These are phyloP conservation scores for Malaclemys terrapin DNA, from an alignment of 2,113 vertebrate species.

Conservation along the genomic window DNA sequence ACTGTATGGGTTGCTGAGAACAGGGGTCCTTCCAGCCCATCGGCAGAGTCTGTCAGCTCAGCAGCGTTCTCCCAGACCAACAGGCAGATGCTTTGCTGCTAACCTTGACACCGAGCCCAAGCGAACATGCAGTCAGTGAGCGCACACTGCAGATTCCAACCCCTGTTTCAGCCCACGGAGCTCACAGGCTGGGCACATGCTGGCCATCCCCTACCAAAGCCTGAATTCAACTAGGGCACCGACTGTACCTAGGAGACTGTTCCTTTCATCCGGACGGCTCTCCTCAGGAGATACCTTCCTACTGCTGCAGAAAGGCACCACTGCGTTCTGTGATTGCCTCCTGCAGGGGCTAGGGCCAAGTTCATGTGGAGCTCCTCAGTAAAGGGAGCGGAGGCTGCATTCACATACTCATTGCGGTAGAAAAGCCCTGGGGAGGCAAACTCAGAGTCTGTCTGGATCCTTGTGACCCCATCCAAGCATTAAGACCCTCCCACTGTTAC, in stretches of 20 bases:
- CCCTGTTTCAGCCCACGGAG: too few species aligned
- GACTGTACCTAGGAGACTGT: too few species aligned
- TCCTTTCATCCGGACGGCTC: not conserved
- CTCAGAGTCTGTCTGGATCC: not conserved
- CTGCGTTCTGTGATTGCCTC: too few species aligned
- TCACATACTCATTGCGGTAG: not conserved
- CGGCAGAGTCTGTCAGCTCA: not conserved
- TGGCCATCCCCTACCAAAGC: not conserved
- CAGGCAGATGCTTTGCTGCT: not conserved
- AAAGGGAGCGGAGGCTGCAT: not conserved
- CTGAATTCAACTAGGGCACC: not conserved
- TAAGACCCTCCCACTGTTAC: not conserved
- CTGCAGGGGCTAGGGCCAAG: too few species aligned
- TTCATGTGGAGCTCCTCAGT: not conserved
- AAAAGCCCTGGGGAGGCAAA: too few species aligned
- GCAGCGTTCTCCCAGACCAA: not conserved
- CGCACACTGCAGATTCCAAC: not conserved
- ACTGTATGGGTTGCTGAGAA: not conserved
- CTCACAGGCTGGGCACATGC: too few species aligned
- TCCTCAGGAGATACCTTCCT: not conserved
- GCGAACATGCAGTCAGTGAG: not conserved
- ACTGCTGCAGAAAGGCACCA: not conserved
- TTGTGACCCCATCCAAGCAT: not conserved
- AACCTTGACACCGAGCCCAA: not conserved
- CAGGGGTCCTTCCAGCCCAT: not conserved